Base-by-base conservation (phyloP, 2,113 vertebrate genomes). In the Eublepharis macularius region DNA sequence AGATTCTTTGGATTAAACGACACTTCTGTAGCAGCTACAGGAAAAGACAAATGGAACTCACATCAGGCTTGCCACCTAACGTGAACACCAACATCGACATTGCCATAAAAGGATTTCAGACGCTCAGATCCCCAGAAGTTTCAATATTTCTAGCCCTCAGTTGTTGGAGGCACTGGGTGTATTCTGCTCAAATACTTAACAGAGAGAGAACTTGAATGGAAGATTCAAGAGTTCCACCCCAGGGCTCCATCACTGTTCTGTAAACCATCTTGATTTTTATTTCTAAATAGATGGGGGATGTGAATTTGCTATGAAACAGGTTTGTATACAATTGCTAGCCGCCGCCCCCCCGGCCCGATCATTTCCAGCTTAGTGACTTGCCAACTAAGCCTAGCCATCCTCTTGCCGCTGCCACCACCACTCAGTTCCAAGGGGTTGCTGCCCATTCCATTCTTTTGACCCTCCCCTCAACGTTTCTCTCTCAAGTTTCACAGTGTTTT, bases 11-110 rank as follows among this genome's bases (percentile, higher is more conserved):
- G 43, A 96, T 92, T 81, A 96, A 90, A 45, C 81, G 90, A 84
- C 95, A 96, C 36, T 92, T 94, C 90, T 95, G 94, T 73, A 96
- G 91, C 66, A 96, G 87, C 96, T 96, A 76, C 1, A 12, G 43
- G 14, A 51, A 54, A 49, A 16, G 29, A 78, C 4, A 82, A 74
- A 36, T 10, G 54, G 11, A 43, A 39, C 60, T 65, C 45, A 36
- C 17, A 14, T 21, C 16, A 74, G 45, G 43, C 36, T 14, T 73
- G 43, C 51, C 17, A 66, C 43, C 60, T 43, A 57, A 24, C 1
- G 34, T 24, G 82, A 45, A 47, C 32, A 72, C 1, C 68, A 85
- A 47, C 34, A 9, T 47, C 16, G 12, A 54, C 19, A 45, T 7
- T 4, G 21, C 49, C 49, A 6, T 32, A 49, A 36, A 43, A 36